Evolutionary conservation across 2,888 invertebrate genomes (phyloP).

Genomic region (Panopea generosa): DNA sequence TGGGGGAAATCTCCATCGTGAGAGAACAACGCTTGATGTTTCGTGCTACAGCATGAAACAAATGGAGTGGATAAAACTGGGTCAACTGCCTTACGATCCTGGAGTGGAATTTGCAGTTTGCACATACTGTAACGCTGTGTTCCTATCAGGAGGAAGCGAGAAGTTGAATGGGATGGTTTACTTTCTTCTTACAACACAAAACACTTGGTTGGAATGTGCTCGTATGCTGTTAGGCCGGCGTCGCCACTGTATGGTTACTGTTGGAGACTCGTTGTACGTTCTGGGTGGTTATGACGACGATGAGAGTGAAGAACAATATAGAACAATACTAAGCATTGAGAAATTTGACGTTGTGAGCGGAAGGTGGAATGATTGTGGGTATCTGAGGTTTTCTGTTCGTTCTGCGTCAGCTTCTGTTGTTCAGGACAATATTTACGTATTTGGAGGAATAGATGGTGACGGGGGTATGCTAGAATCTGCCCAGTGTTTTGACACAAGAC

Average conservation of each 20-base stretch:
- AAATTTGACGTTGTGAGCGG: conserved; percentile 57
- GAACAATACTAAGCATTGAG: conserved; percentile 65
- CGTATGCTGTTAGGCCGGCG: conserved; percentile 64
- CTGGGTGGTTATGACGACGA: conserved; percentile 70
- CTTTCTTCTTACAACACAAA: conserved; percentile 52
- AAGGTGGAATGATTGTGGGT: conserved; percentile 63
- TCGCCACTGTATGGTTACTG: conserved; percentile 68
- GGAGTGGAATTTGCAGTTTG: conserved; percentile 70
- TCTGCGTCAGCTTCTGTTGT: conserved; percentile 65
- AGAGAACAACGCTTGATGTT: conserved; percentile 58
- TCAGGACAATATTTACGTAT: conserved; percentile 66
- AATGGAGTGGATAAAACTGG: conserved; percentile 58
- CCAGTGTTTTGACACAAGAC: conserved; percentile 67
- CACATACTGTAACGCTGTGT: conserved; percentile 67
- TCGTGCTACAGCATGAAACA: conserved; percentile 53
- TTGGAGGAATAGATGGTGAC: conserved; percentile 65
- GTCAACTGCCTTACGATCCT: conserved; percentile 55
- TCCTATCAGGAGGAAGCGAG: conserved; percentile 67
- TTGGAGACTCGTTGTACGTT: conserved; percentile 66
- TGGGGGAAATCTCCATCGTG: conserved; percentile 52
- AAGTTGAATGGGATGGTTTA: conserved; percentile 56
- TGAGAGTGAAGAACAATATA: conserved; percentile 54
- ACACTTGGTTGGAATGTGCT: conserved; percentile 60
- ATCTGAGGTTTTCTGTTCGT: conserved; percentile 58
- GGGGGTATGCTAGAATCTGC: conserved; percentile 52